Evolutionary conservation across 2,888 invertebrate genomes (phyloP).

Genomic region (Polydesmus complanatus): DNA sequence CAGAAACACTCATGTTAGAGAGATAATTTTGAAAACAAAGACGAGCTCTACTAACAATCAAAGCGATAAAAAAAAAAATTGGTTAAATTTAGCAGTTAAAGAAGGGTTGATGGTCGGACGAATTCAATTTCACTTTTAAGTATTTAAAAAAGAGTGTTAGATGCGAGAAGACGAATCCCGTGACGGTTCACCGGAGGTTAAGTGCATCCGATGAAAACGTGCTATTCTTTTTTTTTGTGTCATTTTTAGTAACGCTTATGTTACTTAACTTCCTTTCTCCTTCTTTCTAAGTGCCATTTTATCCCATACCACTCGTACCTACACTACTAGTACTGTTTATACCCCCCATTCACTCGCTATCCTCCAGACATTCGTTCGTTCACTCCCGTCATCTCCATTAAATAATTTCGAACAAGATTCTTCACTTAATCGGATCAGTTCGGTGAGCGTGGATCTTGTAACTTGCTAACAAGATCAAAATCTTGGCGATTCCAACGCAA

Average conservation of each 20-base stretch:
- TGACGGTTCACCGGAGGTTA: neutral
- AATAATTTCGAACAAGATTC: neutral
- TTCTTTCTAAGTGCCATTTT: neutral
- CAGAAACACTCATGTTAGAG: too few species aligned
- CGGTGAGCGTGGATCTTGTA: neutral
- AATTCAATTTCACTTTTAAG: too few species aligned
- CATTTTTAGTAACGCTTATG: neutral
- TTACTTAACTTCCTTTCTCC: neutral
- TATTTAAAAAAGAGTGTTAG: too few species aligned
- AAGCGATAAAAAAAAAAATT: too few species aligned
- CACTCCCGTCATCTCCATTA: neutral
- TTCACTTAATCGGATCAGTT: neutral
- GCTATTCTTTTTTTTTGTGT: neutral
- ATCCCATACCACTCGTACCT: neutral
- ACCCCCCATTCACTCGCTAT: neutral
- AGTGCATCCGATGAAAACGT: neutral
- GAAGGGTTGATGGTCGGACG: neutral
- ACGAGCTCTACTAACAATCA: too few species aligned
- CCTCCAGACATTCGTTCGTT: neutral
- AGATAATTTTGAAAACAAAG: too few species aligned
- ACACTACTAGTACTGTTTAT: neutral
- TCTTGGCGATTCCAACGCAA: neutral
- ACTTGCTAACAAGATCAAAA: neutral
- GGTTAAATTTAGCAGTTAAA: neutral
- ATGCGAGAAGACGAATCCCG: too few species aligned